Percentiles rank a stretch among this genome's conserved stretches.
phyloP scores from a whole-genome alignment of 2,797 vertebrate species.

The Microctenopoma steveboyesi region DNA sequence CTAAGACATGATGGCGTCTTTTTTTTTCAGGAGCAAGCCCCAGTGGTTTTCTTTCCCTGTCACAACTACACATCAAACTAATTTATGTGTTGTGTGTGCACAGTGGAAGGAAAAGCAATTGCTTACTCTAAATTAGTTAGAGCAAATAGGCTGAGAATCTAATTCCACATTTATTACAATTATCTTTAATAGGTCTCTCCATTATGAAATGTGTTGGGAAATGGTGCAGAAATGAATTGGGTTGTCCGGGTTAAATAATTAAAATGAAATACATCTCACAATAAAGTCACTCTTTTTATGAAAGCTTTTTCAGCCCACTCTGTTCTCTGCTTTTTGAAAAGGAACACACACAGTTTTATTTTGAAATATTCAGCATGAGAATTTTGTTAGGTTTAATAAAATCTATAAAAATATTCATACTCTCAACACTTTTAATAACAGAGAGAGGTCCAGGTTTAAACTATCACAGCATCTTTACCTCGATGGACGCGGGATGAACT shows the following conservation, averaged over 20 bases:
- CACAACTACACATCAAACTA: constrained; percentile 44
- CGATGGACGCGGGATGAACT: too few relatives aligned
- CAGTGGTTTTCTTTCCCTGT: constrained; percentile 24
- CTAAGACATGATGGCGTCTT: constrained; percentile 2
- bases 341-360: constrained; percentile 14
- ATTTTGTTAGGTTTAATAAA: background rate
- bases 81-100: constrained; percentile 40
- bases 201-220: constrained; percentile 63
- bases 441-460: too few relatives aligned
- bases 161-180: constrained; percentile 75
- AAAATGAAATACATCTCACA: constrained; percentile 65
- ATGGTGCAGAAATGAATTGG: constrained; percentile 65
- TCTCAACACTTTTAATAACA: too few relatives aligned
- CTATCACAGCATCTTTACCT: too few relatives aligned
- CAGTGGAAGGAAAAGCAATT: constrained; percentile 65
- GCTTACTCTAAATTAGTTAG: constrained; percentile 73
- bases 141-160: constrained; percentile 66
- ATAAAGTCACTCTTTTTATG: constrained; percentile 46
- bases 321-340: background rate
- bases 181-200: constrained; percentile 69
- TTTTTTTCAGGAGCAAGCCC: constrained; percentile 15
- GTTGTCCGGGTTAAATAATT: constrained; percentile 62
- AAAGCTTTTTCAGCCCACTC: constrained; percentile 15
- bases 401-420: too few relatives aligned
- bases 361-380: background rate